Evolutionary conservation across 2,797 vertebrate genomes (phyloP).

Genomic region (Lacerta bilineata): DNA sequence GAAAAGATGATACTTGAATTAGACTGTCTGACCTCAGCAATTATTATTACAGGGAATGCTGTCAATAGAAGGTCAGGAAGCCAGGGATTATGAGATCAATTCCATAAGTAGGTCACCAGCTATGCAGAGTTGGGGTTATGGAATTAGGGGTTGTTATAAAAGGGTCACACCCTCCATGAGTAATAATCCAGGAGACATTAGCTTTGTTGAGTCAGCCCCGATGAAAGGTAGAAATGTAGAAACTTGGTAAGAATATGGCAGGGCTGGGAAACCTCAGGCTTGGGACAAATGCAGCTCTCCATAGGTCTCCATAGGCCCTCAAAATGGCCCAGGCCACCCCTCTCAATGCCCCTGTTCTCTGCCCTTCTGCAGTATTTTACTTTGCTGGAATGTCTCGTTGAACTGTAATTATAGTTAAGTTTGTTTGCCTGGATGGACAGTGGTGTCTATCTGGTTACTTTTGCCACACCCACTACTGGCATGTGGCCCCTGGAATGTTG

Average conservation of each 20-base stretch:
- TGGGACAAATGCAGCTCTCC: too few relatives aligned
- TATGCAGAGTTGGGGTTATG: background rate
- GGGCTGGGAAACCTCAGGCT: too few relatives aligned
- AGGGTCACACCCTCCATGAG: background rate
- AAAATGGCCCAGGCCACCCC: too few relatives aligned
- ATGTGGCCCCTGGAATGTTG: too few relatives aligned
- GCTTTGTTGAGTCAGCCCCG: constrained; percentile 4
- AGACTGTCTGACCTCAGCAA: background rate
- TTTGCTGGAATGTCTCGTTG: too few relatives aligned
- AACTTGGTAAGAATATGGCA: background rate
- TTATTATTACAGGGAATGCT: constrained; percentile 1
- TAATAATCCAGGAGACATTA: constrained; percentile 5
- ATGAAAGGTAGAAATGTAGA: constrained; percentile 5
- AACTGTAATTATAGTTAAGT: too few relatives aligned
- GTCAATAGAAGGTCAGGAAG: constrained; percentile 8
- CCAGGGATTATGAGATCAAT: background rate
- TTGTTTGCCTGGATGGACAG: too few relatives aligned
- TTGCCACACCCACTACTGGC: too few relatives aligned
- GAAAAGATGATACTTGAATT: background rate
- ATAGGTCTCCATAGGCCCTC: too few relatives aligned
- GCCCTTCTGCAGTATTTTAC: too few relatives aligned
- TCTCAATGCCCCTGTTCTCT: too few relatives aligned
- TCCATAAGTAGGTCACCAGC: constrained; percentile 11
- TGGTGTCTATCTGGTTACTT: too few relatives aligned
- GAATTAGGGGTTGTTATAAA: background rate